These are phyloP conservation scores for Campylomormyrus numenius DNA, from an alignment of 2,113 vertebrate species.

Conservation along the genomic window DNA sequence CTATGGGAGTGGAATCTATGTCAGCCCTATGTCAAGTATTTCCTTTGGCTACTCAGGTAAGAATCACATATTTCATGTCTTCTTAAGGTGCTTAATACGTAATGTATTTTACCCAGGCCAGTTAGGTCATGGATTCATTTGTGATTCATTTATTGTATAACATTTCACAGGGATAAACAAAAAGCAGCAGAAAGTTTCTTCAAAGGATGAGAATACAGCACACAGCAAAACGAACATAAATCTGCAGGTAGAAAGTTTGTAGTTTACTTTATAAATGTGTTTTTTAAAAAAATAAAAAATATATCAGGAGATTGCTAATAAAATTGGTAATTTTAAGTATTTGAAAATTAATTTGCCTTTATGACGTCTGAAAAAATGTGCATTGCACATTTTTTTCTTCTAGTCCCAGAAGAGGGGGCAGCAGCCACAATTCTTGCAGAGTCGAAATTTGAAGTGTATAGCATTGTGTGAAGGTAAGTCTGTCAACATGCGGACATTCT, in stretches of 20 bases:
- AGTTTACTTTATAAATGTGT: not conserved
- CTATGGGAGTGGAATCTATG: conserved; percentile 86
- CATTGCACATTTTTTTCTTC: conserved; percentile 11
- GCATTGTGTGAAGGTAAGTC: conserved; percentile 87
- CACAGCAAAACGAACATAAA: conserved; percentile 68
- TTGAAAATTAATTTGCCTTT: not conserved
- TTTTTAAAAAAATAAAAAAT: not conserved
- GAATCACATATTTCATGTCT: not conserved
- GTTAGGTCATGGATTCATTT: not conserved
- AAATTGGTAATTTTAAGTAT: not conserved
- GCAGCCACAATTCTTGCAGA: conserved; percentile 83
- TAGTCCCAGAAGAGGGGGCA: conserved; percentile 84
- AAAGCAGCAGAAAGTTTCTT: conserved; percentile 80
- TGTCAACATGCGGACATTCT: not conserved
- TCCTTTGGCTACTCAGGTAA: conserved; percentile 92
- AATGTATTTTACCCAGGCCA: not conserved
- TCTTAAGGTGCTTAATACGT: not conserved
- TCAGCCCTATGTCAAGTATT: conserved; percentile 88
- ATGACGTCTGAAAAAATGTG: not conserved
- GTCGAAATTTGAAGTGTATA: conserved; percentile 86
- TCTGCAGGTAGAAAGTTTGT: conserved; percentile 62
- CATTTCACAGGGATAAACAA: conserved; percentile 82
- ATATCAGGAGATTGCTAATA: not conserved
- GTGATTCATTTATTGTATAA: not conserved
- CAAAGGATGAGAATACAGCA: conserved; percentile 77